Evolutionary conservation across 2,888 invertebrate species (phyloP).

Genomic region (Plagodis pulveraria): DNA sequence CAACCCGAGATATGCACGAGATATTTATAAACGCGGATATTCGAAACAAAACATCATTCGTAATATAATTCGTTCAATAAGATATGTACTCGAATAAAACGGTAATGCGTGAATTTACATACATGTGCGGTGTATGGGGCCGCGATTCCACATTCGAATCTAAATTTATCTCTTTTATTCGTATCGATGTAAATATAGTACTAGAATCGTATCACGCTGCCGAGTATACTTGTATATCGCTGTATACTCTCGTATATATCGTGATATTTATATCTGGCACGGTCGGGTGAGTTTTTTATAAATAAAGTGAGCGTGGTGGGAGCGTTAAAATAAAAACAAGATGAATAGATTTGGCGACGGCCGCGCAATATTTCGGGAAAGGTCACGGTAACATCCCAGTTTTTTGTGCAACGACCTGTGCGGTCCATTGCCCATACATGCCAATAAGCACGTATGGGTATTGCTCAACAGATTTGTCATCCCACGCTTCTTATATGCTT

Average conservation of each 20-base stretch:
- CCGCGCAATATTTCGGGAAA: slow-evolving; percentile 63
- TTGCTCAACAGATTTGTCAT: neutral
- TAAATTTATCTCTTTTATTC: slow-evolving; percentile 62
- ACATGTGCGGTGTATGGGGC: slow-evolving; percentile 40
- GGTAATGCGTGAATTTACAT: slow-evolving; percentile 17
- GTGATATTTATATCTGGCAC: slow-evolving; percentile 51
- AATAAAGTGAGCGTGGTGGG: slow-evolving; percentile 52
- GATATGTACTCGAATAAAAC: slow-evolving; percentile 4
- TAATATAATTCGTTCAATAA: slow-evolving; percentile 13
- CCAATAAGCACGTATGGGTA: neutral
- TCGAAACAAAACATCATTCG: slow-evolving; percentile 7
- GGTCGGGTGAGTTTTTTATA: slow-evolving; percentile 57
- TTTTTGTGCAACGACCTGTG: slow-evolving; percentile 38
- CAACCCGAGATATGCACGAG: slow-evolving; percentile 8
- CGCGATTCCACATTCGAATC: slow-evolving; percentile 60
- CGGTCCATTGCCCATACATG: neutral
- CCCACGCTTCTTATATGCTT: neutral
- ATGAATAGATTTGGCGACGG: slow-evolving; percentile 52
- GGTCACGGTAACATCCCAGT: slow-evolving; percentile 67
- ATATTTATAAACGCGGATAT: slow-evolving; percentile 29
- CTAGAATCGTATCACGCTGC: slow-evolving; percentile 45
- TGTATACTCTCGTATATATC: slow-evolving; percentile 28
- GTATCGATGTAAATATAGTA: slow-evolving; percentile 65
- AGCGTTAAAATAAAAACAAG: slow-evolving; percentile 59
- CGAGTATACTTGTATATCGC: slow-evolving; percentile 31